Conservation (phyloP, 2,888 invertebrate genomes). For the Augochlorella aurata region DNA sequence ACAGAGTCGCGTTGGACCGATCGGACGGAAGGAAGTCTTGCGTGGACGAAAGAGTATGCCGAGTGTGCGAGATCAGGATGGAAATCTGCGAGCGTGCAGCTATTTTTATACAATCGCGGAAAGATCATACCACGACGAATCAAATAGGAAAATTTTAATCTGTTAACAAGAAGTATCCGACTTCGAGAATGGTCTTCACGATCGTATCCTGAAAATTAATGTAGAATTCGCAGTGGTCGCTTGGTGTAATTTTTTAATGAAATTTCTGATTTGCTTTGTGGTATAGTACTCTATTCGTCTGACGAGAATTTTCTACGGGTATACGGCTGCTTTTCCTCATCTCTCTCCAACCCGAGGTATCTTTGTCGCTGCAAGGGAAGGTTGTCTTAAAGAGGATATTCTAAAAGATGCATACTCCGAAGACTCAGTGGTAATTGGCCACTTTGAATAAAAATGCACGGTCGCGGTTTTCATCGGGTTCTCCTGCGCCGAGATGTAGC, state of each 20-base stretch:
- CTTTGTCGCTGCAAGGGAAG: background rate
- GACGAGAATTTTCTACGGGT: background rate
- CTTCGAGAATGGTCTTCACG: background rate
- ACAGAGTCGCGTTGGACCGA: slow-evolving; percentile 4
- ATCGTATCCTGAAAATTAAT: background rate
- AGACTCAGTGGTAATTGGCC: background rate
- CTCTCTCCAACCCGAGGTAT: background rate
- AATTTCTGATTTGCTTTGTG: background rate
- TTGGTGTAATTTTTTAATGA: background rate
- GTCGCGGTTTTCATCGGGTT: background rate
- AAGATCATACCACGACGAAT: background rate
- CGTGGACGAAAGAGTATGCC: background rate
- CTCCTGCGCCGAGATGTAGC: background rate
- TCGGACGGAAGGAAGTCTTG: background rate
- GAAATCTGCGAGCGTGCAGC: slow-evolving; percentile 1
- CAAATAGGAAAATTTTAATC: background rate
- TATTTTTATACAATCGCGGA: background rate
- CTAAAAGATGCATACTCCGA: background rate
- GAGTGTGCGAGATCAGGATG: background rate
- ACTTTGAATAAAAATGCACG: background rate
- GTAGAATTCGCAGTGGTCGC: no score
- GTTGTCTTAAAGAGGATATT: background rate
- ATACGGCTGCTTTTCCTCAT: background rate
- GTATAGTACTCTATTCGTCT: background rate
- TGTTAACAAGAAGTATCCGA: background rate